Base-by-base conservation (phyloP, 2,113 vertebrate genomes). In the Hypanus sabinus region DNA sequence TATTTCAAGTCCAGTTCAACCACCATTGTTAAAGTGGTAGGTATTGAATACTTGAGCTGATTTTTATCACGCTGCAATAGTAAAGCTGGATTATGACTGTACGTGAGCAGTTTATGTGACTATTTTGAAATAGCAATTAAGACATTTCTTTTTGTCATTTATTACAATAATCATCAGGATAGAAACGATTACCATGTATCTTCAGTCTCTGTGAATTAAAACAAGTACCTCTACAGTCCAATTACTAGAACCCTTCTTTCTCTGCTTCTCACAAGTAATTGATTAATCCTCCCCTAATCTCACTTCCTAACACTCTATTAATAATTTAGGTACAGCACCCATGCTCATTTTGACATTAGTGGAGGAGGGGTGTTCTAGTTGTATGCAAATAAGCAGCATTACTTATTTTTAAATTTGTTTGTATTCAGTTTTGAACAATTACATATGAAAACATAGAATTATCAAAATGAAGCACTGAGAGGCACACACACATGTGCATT, bases 31-130 rank as follows among this genome's bases (percentile, higher is more conserved):
- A 92, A 92, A 71, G 18, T 71, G 68, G 65, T 71, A 38, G 90
- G n/a, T 71, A 92, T 71, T 92, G 68, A 92, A 7, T 38, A 71
- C 90, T 20, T 70, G 65, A 92, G 36, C 90, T 46, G 68, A 71
- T 14, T 38, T 68, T 38, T 71, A 20, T 33, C 65, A 71, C 9
- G 90, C 65, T 65, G 68, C 33, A 71, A 9, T 92, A 71, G 8
- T 71, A 92, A 20, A 92, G 38, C 90, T 12, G 62, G 33, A 91
- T 70, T 46, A 92, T 38, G 65, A 27, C 38, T 92, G 68, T 20
- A 68, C 70, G 33, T 92, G 71, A 71, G 90, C 18, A 92, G 90
- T 38, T 92, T 92, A 92, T 71, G 36, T 88, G 18, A 88, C 30
- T 24, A 18, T 71, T 92, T 91, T 92, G 20, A 92, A 46, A 92